Percentiles rank a stretch among this genome's conserved stretches.
phyloP scores from a whole-genome alignment of 2,888 invertebrate species.

The Deilephila elpenor region DNA sequence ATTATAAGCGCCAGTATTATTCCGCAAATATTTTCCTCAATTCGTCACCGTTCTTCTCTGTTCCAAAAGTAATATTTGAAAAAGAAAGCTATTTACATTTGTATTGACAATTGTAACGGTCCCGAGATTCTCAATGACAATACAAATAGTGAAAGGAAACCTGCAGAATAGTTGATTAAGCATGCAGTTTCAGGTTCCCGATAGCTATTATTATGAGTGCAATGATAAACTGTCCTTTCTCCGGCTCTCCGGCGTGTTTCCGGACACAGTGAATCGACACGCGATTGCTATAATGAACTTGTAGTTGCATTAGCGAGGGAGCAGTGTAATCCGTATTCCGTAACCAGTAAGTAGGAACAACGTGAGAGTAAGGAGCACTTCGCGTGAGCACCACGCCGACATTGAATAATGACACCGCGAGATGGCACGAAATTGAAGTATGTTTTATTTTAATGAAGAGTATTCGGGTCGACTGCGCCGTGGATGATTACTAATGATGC shows the following conservation, averaged over 20 bases:
- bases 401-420: conserved; percentile 73
- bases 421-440: conserved; percentile 70
- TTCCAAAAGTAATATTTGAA: not conserved
- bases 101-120: conserved; percentile 11
- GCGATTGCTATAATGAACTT: conserved; percentile 38
- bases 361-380: conserved; percentile 60
- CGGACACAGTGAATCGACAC: conserved; percentile 21
- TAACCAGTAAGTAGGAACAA: conserved; percentile 22
- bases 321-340: not conserved
- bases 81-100: conserved; percentile 2
- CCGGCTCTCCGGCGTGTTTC: conserved; percentile 29
- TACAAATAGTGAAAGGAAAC: conserved; percentile 29
- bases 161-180: not conserved
- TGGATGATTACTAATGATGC: conserved; percentile 58
- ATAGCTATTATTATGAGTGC: conserved; percentile 24
- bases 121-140: conserved; percentile 4
- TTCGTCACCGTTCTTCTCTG: not conserved
- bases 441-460: conserved; percentile 72
- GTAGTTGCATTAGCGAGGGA: conserved; percentile 42
- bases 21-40: not conserved
- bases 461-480: conserved; percentile 68
- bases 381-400: conserved; percentile 69
- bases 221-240: conserved; percentile 28
- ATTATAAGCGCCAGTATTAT: not conserved
- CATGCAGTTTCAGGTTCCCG: conserved; percentile 26